Evolutionary conservation across 2,113 vertebrate species (phyloP), one percentile per base, ranked within the genome.

Genomic region (Passerina amoena): DNA sequence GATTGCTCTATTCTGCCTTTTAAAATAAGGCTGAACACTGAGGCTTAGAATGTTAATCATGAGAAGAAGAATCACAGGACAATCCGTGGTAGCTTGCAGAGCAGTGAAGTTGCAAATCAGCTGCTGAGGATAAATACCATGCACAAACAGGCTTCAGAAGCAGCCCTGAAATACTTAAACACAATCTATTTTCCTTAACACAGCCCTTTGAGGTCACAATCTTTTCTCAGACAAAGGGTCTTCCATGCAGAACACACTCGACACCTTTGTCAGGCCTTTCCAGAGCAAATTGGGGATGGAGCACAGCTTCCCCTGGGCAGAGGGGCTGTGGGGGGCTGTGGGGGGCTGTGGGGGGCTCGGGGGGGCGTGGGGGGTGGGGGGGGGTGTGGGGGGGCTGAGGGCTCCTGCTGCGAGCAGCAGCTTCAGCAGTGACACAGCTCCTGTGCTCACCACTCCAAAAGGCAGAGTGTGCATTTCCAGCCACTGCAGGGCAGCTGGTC

Each of bases 51-150:
- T 33, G 71, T 65, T 93, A 90, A 82, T 88, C 57, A 80, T 37
- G 57, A 72, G 77, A 68, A 68, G 56, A 81, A 54, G n/a, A 92
- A 64, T 51, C 73, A 86, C 66, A 85, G 70, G 92, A 80, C 42
- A 56, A 76, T 57, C 70, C 40, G 61, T 25, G 11, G 44, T 17
- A 91, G 87, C 70, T 71, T 85, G 47, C 33, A 69, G 69, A 89
- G 65, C 69, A 72, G 31, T n/a, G 69, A 68, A 87, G 66, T 13
- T 51, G 42, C 33, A 77, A 68, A 90, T 90, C 85, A 83, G 68
- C 50, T 86, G 66, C 79, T 90, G 86, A 86, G 76, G 68, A 88
- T 33, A 83, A 95, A 86, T 47, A 66, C 42, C 90, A 94, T 68
- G 56, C 45, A 73, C 0, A 13, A 77, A 37, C 24, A 86, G 70